phyloP scores from a whole-genome alignment of 2,888 invertebrate species.

The Cyclophora albipunctata region DNA sequence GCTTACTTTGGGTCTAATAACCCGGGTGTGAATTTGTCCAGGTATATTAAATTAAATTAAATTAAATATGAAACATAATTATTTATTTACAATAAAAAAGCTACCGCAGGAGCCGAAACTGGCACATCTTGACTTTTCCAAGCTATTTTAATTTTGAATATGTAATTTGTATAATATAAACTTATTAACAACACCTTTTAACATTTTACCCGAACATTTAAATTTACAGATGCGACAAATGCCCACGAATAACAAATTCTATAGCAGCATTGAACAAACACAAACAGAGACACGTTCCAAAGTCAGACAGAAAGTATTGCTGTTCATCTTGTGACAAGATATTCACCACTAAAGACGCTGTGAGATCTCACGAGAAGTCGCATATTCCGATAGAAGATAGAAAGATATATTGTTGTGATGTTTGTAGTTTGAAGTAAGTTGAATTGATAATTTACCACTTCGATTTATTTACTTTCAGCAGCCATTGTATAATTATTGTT shows the following conservation, averaged over 20 bases:
- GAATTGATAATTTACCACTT: background rate
- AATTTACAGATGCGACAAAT: constrained; percentile 66
- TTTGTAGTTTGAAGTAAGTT: constrained; percentile 70
- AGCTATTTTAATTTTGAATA: too few species aligned
- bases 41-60: too few species aligned
- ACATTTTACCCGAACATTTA: too few species aligned
- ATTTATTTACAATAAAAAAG: too few species aligned
- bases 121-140: too few species aligned
- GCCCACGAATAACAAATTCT: constrained; percentile 67
- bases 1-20: too few species aligned
- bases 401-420: constrained; percentile 65
- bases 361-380: constrained; percentile 68
- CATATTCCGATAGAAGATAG: constrained; percentile 73
- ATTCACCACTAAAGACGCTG: constrained; percentile 61
- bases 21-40: too few species aligned
- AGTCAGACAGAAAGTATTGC: constrained; percentile 61
- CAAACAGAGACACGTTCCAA: constrained; percentile 70
- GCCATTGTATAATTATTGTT: background rate
- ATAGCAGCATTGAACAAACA: constrained; percentile 64
- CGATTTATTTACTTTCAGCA: too few species aligned
- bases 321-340: constrained; percentile 67
- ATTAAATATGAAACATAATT: too few species aligned
- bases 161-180: too few species aligned
- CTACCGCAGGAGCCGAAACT: too few species aligned
- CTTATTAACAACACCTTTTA: too few species aligned